Percentiles rank a stretch among this genome's conserved stretches.
Conservation (phyloP, 2,888 invertebrate genomes). For the Melieria picta region DNA sequence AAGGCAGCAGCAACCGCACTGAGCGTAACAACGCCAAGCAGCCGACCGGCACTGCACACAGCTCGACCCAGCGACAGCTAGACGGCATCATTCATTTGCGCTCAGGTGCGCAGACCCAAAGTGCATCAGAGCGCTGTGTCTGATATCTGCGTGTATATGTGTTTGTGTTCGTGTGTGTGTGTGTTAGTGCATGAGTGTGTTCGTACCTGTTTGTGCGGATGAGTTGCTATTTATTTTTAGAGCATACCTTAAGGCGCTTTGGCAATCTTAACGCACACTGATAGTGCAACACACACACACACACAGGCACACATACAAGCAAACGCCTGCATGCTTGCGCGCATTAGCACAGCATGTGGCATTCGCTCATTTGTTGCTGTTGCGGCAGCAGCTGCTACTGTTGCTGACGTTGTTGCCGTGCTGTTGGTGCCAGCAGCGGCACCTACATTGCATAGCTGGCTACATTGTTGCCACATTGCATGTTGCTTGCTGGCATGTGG, state of each 20-base stretch:
- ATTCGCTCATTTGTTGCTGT: constrained; percentile 7
- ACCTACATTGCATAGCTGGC: neutral
- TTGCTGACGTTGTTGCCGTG: neutral
- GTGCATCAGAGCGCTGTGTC: constrained; percentile 4
- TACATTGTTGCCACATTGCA: neutral
- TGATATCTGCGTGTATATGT: neutral
- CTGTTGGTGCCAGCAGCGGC: neutral
- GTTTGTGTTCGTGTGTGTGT: too few relatives aligned
- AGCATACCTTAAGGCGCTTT: constrained; percentile 29
- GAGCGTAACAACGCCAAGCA: neutral
- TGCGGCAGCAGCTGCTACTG: constrained; percentile 10
- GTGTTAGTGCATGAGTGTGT: too few relatives aligned
- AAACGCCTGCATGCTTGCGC: neutral
- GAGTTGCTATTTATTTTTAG: constrained; percentile 26
- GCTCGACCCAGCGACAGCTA: constrained; percentile 2
- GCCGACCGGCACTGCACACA: neutral
- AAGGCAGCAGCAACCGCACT: neutral
- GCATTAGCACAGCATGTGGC: constrained; percentile 14
- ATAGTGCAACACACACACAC: neutral
- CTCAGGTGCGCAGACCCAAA: constrained; percentile 16
- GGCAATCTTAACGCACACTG: constrained; percentile 10
- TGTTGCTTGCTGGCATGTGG: neutral
- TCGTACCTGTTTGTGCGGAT: neutral
- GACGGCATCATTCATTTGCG: constrained; percentile 11
- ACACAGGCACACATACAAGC: constrained; percentile 3